Conservation (phyloP, 2,797 vertebrate species). For the Hozukius guyotensis region DNA sequence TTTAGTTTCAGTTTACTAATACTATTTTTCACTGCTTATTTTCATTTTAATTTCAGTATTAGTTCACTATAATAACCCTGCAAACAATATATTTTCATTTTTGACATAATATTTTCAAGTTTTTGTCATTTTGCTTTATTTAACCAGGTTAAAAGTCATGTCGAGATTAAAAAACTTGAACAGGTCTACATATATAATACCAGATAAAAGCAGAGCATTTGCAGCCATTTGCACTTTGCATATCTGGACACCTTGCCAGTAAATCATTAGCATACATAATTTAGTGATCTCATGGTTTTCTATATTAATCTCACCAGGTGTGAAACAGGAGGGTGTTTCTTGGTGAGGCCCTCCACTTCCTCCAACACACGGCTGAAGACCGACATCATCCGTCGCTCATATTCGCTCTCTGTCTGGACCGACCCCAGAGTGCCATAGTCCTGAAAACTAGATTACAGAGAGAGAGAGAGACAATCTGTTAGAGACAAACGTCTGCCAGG, state of each 20-base stretch:
- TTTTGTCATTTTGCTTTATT: not conserved
- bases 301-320: slow-evolving; percentile 86
- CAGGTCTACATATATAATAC: not conserved
- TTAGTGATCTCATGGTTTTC: not conserved
- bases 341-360: slow-evolving; percentile 92
- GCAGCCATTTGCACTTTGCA: not conserved
- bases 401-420: slow-evolving; percentile 92
- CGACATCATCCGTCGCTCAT: slow-evolving; percentile 94
- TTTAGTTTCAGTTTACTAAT: no score
- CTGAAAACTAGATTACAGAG: slow-evolving; percentile 87
- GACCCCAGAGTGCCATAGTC: slow-evolving; percentile 88
- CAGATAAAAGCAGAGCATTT: not conserved
- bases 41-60: no score
- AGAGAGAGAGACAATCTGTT: slow-evolving; percentile 15
- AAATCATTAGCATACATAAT: not conserved
- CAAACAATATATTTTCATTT: not conserved
- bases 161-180: not conserved
- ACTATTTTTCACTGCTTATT: no score
- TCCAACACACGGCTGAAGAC: slow-evolving; percentile 93
- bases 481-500: not conserved
- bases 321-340: slow-evolving; percentile 96
- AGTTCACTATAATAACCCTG: no score
- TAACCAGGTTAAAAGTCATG: not conserved
- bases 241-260: not conserved
- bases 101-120: not conserved